These are phyloP conservation scores for Turritopsis dohrnii DNA, from an alignment of 30 jellyfish, hydroid and myxozoan species.

Conservation along the genomic window DNA sequence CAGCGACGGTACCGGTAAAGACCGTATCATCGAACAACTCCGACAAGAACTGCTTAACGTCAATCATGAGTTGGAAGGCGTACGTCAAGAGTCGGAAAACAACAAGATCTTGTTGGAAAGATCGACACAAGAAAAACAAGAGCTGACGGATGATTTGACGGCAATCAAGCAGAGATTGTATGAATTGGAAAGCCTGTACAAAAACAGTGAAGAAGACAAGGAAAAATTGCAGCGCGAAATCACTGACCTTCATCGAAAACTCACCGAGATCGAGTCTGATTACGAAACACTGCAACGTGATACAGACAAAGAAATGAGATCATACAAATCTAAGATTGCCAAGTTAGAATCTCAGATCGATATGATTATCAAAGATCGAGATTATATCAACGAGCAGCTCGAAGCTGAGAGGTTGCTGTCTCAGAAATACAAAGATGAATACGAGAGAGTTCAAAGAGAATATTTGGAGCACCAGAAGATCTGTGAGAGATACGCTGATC, in stretches of 20 bases:
- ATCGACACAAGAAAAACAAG: slow-evolving; percentile 82
- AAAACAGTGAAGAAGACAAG: slow-evolving; percentile 77
- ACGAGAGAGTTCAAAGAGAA: slow-evolving; percentile 94
- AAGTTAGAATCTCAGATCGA: slow-evolving; percentile 84
- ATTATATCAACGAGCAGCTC: slow-evolving; percentile 82
- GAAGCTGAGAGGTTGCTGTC: slow-evolving; percentile 78
- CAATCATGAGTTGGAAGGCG: slow-evolving; percentile 51
- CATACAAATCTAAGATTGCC: slow-evolving; percentile 47
- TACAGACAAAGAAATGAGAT: slow-evolving; percentile 77
- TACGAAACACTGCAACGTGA: slow-evolving; percentile 75
- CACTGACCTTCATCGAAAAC: slow-evolving; percentile 20
- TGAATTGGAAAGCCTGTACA: slow-evolving; percentile 77
- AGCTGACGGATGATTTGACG: slow-evolving; percentile 58
- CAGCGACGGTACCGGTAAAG: slow-evolving; percentile 75
- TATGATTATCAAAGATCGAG: slow-evolving; percentile 81
- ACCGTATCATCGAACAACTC: slow-evolving; percentile 71
- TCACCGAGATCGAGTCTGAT: slow-evolving; percentile 68
- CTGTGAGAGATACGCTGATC: slow-evolving; percentile 91
- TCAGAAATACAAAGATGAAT: slow-evolving; percentile 87
- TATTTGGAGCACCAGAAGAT: slow-evolving; percentile 96
- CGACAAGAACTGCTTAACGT: slow-evolving; percentile 58
- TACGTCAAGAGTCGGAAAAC: slow-evolving; percentile 68
- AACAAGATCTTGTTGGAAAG: slow-evolving; percentile 60
- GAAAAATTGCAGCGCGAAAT: slow-evolving; percentile 10
- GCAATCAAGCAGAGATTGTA: slow-evolving; percentile 65